A percentile compares a stretch with the other conserved stretches of the same genome.
Evolutionary conservation across 2,888 invertebrate genomes (phyloP).

Genomic region (Ormyrus rosae): DNA sequence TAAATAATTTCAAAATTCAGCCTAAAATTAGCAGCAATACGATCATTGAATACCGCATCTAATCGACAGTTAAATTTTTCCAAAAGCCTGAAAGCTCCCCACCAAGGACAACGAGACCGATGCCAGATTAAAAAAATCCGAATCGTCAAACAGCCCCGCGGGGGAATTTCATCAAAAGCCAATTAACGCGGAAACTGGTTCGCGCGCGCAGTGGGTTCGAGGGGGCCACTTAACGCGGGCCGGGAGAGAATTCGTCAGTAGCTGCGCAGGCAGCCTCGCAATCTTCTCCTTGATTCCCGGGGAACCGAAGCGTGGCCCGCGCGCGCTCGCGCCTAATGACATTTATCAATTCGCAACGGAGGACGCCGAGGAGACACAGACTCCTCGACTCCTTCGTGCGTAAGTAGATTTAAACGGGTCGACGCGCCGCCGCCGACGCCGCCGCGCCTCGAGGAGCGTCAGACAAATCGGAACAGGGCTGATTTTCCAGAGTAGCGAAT

Average conservation of each 20-base stretch:
- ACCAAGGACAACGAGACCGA: no score
- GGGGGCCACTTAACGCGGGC: no score
- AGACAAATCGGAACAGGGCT: slow-evolving; percentile 54
- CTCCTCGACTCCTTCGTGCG: slow-evolving; percentile 32
- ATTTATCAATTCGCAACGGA: slow-evolving; percentile 49
- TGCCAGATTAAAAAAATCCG: no score
- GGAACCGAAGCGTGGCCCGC: not conserved
- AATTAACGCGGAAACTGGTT: slow-evolving; percentile 14
- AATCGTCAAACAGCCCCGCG: not conserved
- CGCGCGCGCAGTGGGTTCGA: no score
- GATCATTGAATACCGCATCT: no score
- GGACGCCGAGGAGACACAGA: not conserved
- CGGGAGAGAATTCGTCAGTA: no score
- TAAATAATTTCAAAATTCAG: no score
- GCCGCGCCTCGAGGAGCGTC: not conserved
- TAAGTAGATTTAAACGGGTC: slow-evolving; percentile 50
- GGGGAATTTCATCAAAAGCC: slow-evolving; percentile 30
- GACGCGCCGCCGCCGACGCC: not conserved
- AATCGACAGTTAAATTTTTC: no score
- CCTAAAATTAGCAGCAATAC: no score
- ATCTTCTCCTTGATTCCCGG: slow-evolving; percentile 6
- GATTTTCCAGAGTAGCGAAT: slow-evolving; percentile 48
- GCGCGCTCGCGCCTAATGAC: slow-evolving; percentile 11
- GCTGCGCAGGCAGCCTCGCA: not conserved
- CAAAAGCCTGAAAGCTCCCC: no score